Percentiles rank a stretch among this genome's conserved stretches.
phyloP scores from a whole-genome alignment of 2,797 vertebrate genomes.

The Paguma larvata region DNA sequence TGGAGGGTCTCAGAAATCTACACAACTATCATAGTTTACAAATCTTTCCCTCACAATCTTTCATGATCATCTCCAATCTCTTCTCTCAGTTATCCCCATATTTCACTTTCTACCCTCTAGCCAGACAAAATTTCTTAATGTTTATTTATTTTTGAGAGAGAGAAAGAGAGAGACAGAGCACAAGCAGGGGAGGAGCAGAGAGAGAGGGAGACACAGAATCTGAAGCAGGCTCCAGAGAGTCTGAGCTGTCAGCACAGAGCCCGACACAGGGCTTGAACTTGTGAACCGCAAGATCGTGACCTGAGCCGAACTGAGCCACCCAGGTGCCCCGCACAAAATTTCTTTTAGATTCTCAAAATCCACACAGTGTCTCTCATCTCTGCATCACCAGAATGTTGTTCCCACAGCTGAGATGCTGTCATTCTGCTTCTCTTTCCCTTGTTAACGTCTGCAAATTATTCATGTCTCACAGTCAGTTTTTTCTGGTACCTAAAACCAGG shows the following conservation, averaged over 20 bases:
- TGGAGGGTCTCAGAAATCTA: background rate
- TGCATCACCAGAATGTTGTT: background rate
- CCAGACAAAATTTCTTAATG: background rate
- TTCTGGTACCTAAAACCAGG: background rate
- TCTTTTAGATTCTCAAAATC: background rate
- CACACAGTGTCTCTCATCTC: background rate
- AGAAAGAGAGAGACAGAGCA: too few species aligned
- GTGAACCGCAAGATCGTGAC: too few species aligned
- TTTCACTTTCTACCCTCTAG: background rate
- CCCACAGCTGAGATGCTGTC: background rate
- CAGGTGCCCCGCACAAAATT: background rate
- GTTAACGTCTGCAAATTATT: background rate
- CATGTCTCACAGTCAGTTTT: background rate
- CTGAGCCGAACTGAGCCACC: too few species aligned
- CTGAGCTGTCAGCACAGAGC: too few species aligned
- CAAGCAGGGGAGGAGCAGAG: too few species aligned
- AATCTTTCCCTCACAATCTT: background rate
- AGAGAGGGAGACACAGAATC: too few species aligned
- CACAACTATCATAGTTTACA: background rate
- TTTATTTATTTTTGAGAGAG: too few species aligned
- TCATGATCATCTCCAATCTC: background rate
- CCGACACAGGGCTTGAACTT: too few species aligned
- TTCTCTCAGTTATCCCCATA: background rate
- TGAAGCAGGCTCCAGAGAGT: too few species aligned
- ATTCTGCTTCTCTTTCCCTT: background rate